phyloP scores from a whole-genome alignment of 2,888 invertebrate species.

The Agrochola lota region DNA sequence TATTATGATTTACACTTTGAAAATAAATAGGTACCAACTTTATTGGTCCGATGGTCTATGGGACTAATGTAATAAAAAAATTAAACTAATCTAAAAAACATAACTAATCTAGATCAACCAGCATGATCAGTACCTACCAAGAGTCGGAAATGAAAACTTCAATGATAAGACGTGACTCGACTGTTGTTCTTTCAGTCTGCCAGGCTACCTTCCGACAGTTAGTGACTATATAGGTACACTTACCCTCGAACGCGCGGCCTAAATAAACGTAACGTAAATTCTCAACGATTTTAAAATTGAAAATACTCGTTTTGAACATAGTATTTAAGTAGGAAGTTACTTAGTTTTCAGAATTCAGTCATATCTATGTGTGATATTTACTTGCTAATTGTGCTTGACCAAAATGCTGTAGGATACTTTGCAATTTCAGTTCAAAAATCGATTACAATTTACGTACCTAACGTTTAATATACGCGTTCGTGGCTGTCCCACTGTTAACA shows the following conservation, averaged over 20 bases:
- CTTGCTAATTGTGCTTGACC: neutral
- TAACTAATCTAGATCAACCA: neutral
- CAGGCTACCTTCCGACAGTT: neutral
- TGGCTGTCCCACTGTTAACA: no score
- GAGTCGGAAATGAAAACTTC: neutral
- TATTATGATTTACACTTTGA: neutral
- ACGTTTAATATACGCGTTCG: neutral
- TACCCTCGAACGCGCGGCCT: neutral
- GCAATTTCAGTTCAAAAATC: neutral
- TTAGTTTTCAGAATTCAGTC: neutral
- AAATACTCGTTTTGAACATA: neutral
- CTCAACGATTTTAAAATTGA: neutral
- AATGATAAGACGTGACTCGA: neutral
- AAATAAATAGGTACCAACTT: neutral
- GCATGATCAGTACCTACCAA: neutral
- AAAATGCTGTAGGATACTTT: neutral
- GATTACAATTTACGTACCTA: neutral
- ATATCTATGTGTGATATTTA: neutral
- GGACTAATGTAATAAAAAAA: neutral
- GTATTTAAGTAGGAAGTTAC: neutral
- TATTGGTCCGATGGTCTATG: neutral
- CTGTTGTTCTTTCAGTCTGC: neutral
- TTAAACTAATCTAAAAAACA: no score
- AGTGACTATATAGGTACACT: no score
- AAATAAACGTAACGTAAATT: neutral